Conservation (phyloP, 2,888 invertebrate species). For the Hydraecia micacea region DNA sequence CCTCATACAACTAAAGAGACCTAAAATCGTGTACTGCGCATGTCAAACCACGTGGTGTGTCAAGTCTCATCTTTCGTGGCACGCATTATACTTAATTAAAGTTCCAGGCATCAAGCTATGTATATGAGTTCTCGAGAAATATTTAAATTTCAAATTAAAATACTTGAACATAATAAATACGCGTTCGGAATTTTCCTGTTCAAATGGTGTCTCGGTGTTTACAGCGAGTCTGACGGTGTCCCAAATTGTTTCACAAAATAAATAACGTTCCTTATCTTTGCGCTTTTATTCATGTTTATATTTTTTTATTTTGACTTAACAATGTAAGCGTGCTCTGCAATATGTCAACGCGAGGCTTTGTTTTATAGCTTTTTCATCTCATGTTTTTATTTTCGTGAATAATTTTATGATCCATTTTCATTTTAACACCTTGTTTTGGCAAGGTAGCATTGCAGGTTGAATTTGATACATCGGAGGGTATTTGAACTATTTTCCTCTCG, state of each 20-base stretch:
- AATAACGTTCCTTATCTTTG: slow-evolving; percentile 75
- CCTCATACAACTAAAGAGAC: no score
- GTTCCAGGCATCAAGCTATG: slow-evolving; percentile 26
- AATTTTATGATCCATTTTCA: slow-evolving; percentile 70
- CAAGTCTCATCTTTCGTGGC: no score
- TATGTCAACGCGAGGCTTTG: slow-evolving; percentile 74
- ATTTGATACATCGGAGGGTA: slow-evolving; percentile 11
- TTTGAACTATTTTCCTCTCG: slow-evolving; percentile 9
- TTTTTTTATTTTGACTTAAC: slow-evolving; percentile 74
- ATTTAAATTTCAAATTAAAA: slow-evolving; percentile 61
- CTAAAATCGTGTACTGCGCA: no score
- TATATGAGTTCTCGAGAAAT: slow-evolving; percentile 34
- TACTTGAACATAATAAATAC: slow-evolving; percentile 52
- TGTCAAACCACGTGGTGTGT: no score
- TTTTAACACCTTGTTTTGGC: slow-evolving; percentile 57
- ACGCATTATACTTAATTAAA: slow-evolving; percentile 32
- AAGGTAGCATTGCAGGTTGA: slow-evolving; percentile 19
- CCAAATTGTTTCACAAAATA: slow-evolving; percentile 76
- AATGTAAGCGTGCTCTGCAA: slow-evolving; percentile 70
- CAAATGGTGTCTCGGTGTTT: slow-evolving; percentile 51
- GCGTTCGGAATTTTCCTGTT: slow-evolving; percentile 55
- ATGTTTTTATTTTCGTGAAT: slow-evolving; percentile 71
- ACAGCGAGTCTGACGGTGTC: slow-evolving; percentile 44
- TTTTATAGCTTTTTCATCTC: slow-evolving; percentile 70
- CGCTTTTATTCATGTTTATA: slow-evolving; percentile 70